A percentile compares a stretch with the other conserved stretches of the same genome.
These are phyloP conservation scores for Mimumesa dahlbomi DNA, from an alignment of 2,888 invertebrate species.

Conservation along the genomic window DNA sequence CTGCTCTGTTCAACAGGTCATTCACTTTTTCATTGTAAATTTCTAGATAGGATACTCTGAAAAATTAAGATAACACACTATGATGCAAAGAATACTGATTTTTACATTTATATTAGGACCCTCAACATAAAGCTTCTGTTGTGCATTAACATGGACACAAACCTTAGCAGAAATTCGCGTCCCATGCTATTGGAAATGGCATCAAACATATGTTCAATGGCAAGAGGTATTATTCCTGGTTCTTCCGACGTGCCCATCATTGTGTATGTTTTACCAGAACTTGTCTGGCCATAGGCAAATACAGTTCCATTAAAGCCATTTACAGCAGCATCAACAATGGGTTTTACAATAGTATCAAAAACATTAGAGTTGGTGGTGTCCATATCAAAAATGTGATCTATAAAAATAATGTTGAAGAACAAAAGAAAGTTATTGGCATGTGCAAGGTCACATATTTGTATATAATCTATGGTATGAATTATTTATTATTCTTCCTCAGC, in stretches of 20 bases:
- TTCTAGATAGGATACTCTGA: constrained; percentile 91
- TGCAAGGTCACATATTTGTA: too few species aligned
- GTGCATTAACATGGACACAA: too few species aligned
- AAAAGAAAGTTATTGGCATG: too few species aligned
- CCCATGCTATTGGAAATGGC: constrained; percentile 84
- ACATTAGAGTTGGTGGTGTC: constrained; percentile 84
- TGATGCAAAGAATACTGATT: too few species aligned
- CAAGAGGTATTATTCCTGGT: constrained; percentile 88
- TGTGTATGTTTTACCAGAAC: constrained; percentile 93
- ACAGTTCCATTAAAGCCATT: constrained; percentile 92
- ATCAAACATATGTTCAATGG: constrained; percentile 87
- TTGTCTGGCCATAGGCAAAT: constrained; percentile 95
- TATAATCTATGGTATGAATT: background rate
- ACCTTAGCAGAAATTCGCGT: constrained; percentile 89
- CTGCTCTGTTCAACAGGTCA: constrained; percentile 87
- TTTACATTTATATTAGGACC: too few species aligned
- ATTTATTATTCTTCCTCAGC: background rate
- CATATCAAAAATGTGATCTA: constrained; percentile 88
- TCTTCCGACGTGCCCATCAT: constrained; percentile 88
- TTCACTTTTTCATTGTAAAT: constrained; percentile 93
- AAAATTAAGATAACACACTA: constrained; percentile 30
- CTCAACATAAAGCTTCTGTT: too few species aligned
- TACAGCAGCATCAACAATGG: constrained; percentile 87
- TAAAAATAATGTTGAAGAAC: constrained; percentile 62
- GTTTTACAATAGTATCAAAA: constrained; percentile 86